phyloP scores from a whole-genome alignment of 2,797 vertebrate species.

The Anguilla megastoma region DNA sequence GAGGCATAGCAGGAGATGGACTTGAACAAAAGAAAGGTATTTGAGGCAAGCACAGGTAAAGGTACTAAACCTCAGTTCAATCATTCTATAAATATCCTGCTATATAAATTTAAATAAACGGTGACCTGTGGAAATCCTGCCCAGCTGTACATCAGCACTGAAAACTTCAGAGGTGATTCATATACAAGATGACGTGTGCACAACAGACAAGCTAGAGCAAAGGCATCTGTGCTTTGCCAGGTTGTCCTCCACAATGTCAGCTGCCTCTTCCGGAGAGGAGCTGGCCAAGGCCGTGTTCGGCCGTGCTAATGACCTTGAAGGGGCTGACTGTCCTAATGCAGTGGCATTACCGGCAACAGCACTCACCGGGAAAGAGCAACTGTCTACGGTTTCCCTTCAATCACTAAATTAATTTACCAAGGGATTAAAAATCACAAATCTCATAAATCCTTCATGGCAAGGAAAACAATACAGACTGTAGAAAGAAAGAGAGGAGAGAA shows the following conservation, averaged over 20 bases:
- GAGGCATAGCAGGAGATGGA: too few relatives aligned
- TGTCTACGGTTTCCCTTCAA: neutral
- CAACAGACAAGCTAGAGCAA: neutral
- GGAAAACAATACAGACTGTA: neutral
- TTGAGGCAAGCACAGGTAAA: too few relatives aligned
- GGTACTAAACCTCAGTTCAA: too few relatives aligned
- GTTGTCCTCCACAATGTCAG: neutral
- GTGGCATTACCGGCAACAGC: neutral
- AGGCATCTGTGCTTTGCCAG: neutral
- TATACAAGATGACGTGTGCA: neutral
- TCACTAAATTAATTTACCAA: neutral
- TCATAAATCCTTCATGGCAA: neutral
- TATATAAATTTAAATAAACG: too few relatives aligned
- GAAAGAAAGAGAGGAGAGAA: too few relatives aligned
- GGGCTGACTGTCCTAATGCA: neutral
- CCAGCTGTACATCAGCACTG: neutral
- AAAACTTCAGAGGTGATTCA: neutral
- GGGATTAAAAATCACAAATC: neutral
- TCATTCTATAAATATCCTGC: too few relatives aligned
- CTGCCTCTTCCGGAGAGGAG: neutral
- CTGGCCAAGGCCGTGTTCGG: neutral
- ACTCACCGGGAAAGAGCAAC: neutral
- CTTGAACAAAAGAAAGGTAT: too few relatives aligned
- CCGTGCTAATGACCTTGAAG: neutral
- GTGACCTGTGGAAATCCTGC: neutral